These are phyloP conservation scores for Malacoraja senta DNA, from an alignment of 2,797 vertebrate genomes.

Conservation along the genomic window DNA sequence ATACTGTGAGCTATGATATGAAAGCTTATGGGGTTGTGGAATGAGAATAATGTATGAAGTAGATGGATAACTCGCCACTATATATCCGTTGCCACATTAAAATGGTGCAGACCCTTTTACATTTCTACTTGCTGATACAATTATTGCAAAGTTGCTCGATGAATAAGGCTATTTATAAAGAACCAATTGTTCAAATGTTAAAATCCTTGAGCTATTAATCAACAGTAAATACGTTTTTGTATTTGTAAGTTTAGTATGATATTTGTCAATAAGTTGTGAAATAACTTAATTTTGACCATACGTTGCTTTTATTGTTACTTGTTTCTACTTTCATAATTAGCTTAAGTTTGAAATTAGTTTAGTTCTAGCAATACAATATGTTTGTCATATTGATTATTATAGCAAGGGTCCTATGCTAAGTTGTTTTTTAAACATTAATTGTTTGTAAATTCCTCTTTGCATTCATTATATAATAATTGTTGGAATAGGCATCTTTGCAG, in stretches of 20 bases:
- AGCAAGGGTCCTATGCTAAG: background rate
- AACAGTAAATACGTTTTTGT: background rate
- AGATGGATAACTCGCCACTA: background rate
- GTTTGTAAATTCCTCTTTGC: background rate
- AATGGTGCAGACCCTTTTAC: background rate
- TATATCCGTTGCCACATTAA: background rate
- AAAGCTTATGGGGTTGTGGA: background rate
- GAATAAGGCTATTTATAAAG: background rate
- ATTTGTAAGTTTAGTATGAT: background rate
- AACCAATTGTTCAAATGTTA: background rate
- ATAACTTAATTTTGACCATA: background rate
- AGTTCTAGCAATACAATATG: background rate
- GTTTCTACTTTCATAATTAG: background rate
- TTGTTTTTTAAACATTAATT: background rate
- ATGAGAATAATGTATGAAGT: background rate
- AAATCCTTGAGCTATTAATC: background rate
- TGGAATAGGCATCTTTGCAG: no score
- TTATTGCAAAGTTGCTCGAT: background rate
- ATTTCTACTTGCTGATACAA: background rate
- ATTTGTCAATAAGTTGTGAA: background rate
- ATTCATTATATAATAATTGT: background rate
- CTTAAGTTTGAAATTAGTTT: background rate
- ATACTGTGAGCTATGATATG: background rate
- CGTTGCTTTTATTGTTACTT: background rate
- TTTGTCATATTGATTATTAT: background rate